phyloP scores from a whole-genome alignment of 2,113 vertebrate species.

The Channa argus region DNA sequence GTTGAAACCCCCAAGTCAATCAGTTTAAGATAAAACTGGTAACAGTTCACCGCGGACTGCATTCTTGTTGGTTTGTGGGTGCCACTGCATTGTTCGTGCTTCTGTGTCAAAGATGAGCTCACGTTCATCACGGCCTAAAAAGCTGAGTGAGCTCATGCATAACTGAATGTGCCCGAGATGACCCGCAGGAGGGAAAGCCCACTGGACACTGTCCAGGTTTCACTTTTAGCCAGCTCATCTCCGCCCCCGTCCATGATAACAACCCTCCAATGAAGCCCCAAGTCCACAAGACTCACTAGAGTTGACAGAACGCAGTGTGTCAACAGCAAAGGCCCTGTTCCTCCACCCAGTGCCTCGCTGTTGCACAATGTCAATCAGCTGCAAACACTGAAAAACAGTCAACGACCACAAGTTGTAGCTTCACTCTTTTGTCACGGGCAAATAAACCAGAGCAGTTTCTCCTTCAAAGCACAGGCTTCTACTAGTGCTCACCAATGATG shows the following conservation, averaged over 20 bases:
- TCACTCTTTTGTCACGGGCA: background rate
- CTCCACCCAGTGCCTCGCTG: background rate
- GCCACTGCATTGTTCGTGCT: background rate
- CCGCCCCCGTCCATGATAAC: background rate
- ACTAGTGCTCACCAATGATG: conserved; percentile 18
- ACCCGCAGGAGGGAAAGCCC: background rate
- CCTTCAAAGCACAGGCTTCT: too few species aligned
- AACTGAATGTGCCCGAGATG: too few species aligned
- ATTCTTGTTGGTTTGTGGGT: conserved; percentile 5
- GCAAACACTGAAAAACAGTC: background rate
- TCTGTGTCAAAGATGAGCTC: background rate
- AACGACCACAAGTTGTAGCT: background rate
- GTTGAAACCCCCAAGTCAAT: background rate
- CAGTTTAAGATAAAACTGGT: background rate
- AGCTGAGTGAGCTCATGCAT: background rate
- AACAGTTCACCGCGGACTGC: background rate
- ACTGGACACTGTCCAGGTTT: conserved; percentile 15
- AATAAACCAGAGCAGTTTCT: background rate
- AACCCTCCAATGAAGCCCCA: background rate
- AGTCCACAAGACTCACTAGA: background rate
- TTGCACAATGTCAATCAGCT: background rate
- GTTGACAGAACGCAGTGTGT: background rate
- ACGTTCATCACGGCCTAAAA: background rate
- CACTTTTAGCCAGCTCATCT: conserved; percentile 4
- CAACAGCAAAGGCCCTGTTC: background rate